Conservation (phyloP, 1,140 invertebrate species). For the Leptopilina boulardi region DNA sequence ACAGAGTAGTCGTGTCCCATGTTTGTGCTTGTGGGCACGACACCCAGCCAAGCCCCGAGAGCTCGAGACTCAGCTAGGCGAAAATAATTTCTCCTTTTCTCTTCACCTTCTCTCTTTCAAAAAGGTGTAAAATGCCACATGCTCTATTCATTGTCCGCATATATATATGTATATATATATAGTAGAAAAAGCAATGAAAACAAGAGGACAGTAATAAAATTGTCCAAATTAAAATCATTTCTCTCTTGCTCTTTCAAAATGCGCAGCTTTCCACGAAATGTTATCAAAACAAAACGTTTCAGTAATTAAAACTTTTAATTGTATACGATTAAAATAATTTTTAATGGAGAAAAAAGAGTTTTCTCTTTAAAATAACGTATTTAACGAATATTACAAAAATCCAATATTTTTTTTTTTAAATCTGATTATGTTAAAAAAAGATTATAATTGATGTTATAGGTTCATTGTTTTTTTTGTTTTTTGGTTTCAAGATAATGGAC, state of each 20-base stretch:
- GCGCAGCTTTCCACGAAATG: background rate
- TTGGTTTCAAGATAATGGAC: conserved; percentile 57
- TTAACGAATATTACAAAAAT: too few relatives aligned
- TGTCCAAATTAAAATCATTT: background rate
- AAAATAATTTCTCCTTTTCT: conserved; percentile 43
- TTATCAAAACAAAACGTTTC: background rate
- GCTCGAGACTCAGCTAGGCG: conserved; percentile 46
- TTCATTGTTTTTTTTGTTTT: background rate
- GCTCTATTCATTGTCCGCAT: conserved; percentile 8
- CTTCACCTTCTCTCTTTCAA: conserved; percentile 16
- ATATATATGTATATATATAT: too few relatives aligned
- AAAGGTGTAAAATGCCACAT: conserved; percentile 40
- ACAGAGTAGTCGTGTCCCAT: conserved; percentile 43
- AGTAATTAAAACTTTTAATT: background rate
- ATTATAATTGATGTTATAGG: too few relatives aligned
- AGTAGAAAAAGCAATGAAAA: background rate
- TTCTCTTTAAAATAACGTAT: too few relatives aligned
- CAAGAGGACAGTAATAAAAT: conserved; percentile 3
- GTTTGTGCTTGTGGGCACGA: conserved; percentile 37
- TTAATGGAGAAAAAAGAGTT: too few relatives aligned
- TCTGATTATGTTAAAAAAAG: background rate
- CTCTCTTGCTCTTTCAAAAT: too few relatives aligned
- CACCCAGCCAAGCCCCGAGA: conserved; percentile 25
- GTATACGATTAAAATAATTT: background rate
- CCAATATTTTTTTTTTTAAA: too few relatives aligned